Base-by-base conservation (phyloP, 1,140 invertebrate species). In the Cyrtorhinus lividipennis region DNA sequence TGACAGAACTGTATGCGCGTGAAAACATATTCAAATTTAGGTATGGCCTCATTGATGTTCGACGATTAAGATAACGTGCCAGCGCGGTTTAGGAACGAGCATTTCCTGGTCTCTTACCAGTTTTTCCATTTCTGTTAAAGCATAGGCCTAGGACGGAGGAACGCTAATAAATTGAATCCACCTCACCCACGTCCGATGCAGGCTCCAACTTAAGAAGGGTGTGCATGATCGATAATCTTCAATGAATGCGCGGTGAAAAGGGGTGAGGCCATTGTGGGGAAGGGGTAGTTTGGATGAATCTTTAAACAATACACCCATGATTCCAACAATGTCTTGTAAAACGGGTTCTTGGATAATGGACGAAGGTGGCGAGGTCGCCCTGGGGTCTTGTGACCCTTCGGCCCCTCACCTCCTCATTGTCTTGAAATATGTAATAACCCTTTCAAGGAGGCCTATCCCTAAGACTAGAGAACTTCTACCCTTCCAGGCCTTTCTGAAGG, bases 361-460 rank as follows among this genome's bases (percentile, higher is more conserved):
- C 56, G 56, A 58, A n/a, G 56, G 56, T 58, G 56, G 56, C 22
- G 25, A 58, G 25, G 25, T 53, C 20, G 48, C 48, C 18, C 18
- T 24, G 25, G 26, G 24, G 56, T 8, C 24, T 12, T 10, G 53
- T 10, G 5, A 58, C 13, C 25, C 56, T 53, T 24, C 26, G 25
- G 25, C 22, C 23, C 13, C 22, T n/a, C 22, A 27, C 22, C 22
- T 24, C 23, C 25, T 26, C 20, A 58, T 58, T 58, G 56, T 58
- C 56, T 24, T 58, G 24, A 58, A 58, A 58, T 58, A 58, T 58
- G 56, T 58, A 58, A 58, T 58, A 58, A 58, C 56, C 56, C 56
- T 58, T 58, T 58, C 56, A 58, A 5, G 38, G 48, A 53, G 48
- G 48, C 20, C 30, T 38, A 8, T 38, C 30, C 30, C 30, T 15